Evolutionary conservation across 92 coral and sea anemone genomes (phyloP), one percentile per base, ranked within the genome.

Genomic region (Anthopleura xanthogrammica): DNA sequence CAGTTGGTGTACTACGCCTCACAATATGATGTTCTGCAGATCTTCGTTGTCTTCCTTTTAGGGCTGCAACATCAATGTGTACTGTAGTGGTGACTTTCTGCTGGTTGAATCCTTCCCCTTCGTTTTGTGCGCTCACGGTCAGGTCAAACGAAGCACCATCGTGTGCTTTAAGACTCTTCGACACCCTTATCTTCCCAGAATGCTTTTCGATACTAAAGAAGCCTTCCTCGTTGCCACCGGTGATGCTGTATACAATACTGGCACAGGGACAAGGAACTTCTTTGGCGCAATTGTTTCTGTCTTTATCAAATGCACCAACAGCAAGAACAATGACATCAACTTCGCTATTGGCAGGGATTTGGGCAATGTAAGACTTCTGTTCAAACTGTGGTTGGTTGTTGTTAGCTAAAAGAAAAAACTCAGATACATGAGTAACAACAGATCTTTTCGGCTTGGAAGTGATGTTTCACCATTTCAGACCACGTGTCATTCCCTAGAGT

Each of bases 221-320:
- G 20, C 85, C 91, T 20, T 43, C 86, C 9, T 82, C 83, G 91
- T 90, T 87, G 20, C 93, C 95, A 14, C 68, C 79, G 5, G 85
- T 81, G 70, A 92, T 92, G 52, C 86, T 80, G 85, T 92, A 92
- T 24, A 60, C 68, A 75, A 92, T 78, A 22, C 83, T 76, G 43
- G 84, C 91, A 57, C 91, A 86, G 24, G 90, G 81, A 58, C 91
- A 86, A 41, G 90, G 76, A 12, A 62, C 75, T 16, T 77, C 77
- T 56, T 82, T 80, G 23, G 75, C 87, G 78, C 95, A 92, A 22
- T 36, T 77, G 64, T 76, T 79, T 36, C 55, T 52, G 75, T 91
- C 94, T 60, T 81, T 22, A 77, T 92, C 95, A 46, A 65, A 50
- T 29, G 93, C 95, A 74, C 83, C 81, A 60, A 87, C 86, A 43